Conservation (phyloP, 2,888 invertebrate genomes). For the Papilio gigon region DNA sequence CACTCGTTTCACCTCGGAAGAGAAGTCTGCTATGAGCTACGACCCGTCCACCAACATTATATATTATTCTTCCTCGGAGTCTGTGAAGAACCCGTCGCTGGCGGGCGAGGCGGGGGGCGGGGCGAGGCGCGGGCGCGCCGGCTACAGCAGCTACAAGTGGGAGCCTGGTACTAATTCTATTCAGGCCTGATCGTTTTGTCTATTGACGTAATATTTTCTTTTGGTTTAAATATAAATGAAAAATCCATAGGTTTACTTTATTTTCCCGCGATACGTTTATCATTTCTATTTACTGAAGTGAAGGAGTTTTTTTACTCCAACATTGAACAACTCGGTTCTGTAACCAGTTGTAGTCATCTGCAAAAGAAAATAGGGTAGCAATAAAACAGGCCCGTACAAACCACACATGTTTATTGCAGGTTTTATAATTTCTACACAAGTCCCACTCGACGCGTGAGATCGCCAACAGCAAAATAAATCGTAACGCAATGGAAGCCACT, state of each 20-base stretch:
- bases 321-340: too few relatives aligned
- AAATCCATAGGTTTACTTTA: constrained; percentile 26
- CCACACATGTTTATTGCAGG: constrained; percentile 71
- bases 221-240: constrained; percentile 38
- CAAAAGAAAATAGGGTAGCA: background rate
- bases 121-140: constrained; percentile 53
- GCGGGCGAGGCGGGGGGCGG: constrained; percentile 51
- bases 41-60: constrained; percentile 65
- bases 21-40: constrained; percentile 56
- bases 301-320: too few relatives aligned
- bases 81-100: constrained; percentile 55
- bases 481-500: constrained; percentile 54
- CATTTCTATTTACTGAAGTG: too few relatives aligned
- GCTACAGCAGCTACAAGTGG: constrained; percentile 62
- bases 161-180: constrained; percentile 71
- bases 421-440: constrained; percentile 52
- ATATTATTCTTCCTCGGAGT: constrained; percentile 61
- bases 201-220: constrained; percentile 50
- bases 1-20: constrained; percentile 43
- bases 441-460: constrained; percentile 59
- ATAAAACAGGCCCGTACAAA: constrained; percentile 52
- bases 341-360: too few relatives aligned
- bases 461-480: constrained; percentile 55
- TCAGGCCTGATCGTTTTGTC: constrained; percentile 54
- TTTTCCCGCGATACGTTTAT: too few relatives aligned